Conservation (phyloP, 2,888 invertebrate species). For the Acronicta leporina region DNA sequence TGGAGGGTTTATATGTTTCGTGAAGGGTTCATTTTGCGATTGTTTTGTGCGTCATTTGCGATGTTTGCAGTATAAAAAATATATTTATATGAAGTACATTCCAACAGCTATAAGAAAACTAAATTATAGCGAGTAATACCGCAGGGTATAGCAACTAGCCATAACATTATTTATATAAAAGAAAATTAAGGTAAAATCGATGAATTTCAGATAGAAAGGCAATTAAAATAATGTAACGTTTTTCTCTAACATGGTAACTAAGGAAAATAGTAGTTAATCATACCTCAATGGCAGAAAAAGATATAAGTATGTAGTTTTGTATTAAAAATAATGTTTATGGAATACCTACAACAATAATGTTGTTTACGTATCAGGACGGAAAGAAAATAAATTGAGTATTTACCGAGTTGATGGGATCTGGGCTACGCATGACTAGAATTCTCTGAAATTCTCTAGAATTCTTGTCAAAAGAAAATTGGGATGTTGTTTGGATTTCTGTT, state of each 20-base stretch:
- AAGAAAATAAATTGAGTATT: conserved; percentile 12
- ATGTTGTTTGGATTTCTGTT: too few relatives aligned
- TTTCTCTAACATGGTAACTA: too few relatives aligned
- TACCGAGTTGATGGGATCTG: too few relatives aligned
- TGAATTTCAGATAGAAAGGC: too few relatives aligned
- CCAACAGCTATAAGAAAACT: too few relatives aligned
- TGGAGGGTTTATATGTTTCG: conserved; percentile 34
- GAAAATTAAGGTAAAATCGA: too few relatives aligned
- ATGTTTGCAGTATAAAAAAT: too few relatives aligned
- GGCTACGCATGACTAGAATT: too few relatives aligned
- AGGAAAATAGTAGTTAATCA: background rate
- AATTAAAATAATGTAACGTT: too few relatives aligned
- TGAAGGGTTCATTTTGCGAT: conserved; percentile 34
- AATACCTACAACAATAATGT: background rate
- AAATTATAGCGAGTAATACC: too few relatives aligned
- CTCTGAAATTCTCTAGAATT: conserved; percentile 1
- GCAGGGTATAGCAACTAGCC: too few relatives aligned
- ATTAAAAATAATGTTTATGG: conserved; percentile 4
- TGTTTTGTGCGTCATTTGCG: conserved; percentile 25
- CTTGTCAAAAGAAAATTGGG: conserved; percentile 17
- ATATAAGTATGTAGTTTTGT: conserved; percentile 1
- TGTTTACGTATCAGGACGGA: conserved; percentile 22
- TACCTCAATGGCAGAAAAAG: conserved; percentile 3
- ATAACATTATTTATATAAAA: too few relatives aligned
- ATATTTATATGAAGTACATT: conserved; percentile 1